A percentile compares a stretch with the other conserved stretches of the same genome.
Evolutionary conservation across 1,140 invertebrate genomes (phyloP).

Genomic region (Drosophila fuyamai): DNA sequence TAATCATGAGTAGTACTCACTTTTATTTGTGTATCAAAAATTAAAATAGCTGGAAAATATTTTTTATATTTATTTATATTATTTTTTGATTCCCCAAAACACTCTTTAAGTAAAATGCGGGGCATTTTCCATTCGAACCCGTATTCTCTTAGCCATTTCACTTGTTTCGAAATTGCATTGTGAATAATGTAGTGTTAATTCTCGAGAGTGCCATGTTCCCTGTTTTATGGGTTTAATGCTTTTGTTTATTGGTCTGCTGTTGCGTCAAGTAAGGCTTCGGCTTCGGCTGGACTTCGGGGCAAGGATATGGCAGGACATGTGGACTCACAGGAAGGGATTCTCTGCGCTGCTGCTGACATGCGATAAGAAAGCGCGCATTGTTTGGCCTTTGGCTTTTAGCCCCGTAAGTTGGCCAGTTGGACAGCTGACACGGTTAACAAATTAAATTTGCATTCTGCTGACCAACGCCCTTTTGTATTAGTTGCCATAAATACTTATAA

Average conservation of each 20-base stretch:
- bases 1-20: no score
- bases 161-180: constrained; percentile 78
- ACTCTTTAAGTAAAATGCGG: neutral
- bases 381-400: constrained; percentile 39
- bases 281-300: constrained; percentile 13
- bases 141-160: constrained; percentile 11
- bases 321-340: constrained; percentile 17
- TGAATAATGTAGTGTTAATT: constrained; percentile 83
- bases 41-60: no score
- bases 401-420: constrained; percentile 29
- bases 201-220: constrained; percentile 81
- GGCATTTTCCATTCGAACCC: constrained; percentile 1
- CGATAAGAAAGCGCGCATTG: constrained; percentile 74
- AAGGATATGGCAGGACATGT: constrained; percentile 39
- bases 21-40: no score
- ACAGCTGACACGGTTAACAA: constrained; percentile 50
- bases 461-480: constrained; percentile 43
- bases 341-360: constrained; percentile 54
- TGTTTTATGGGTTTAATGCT: constrained; percentile 83
- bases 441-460: constrained; percentile 58
- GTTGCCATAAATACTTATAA: constrained; percentile 65
- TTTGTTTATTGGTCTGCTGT: constrained; percentile 82
- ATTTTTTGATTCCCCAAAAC: neutral
- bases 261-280: constrained; percentile 57
- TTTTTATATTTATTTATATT: no score